A percentile compares a stretch with the other conserved stretches of the same genome.
These are phyloP conservation scores for Drosophila kanapiae DNA, from an alignment of 1,140 invertebrate species.

Conservation along the genomic window DNA sequence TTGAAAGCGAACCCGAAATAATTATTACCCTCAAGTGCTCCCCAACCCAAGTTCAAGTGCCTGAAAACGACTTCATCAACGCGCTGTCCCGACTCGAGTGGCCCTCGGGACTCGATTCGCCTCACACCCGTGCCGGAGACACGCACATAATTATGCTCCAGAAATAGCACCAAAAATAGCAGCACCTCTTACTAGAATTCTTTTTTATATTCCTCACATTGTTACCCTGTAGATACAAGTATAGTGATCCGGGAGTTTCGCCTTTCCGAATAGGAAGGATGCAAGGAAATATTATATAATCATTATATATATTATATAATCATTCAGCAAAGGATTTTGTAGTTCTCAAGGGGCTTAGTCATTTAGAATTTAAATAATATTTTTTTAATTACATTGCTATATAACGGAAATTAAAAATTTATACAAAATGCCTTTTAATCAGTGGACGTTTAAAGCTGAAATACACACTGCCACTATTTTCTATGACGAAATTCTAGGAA, in stretches of 20 bases:
- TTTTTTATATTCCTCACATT: background rate
- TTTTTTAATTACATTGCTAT: no score
- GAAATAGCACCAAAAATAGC: slow-evolving; percentile 28
- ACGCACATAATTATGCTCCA: slow-evolving; percentile 42
- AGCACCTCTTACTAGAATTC: background rate
- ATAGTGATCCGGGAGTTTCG: no score
- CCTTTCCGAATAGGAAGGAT: background rate
- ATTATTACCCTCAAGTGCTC: slow-evolving; percentile 25
- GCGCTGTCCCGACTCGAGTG: slow-evolving; percentile 56
- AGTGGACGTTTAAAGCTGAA: no score
- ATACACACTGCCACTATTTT: no score
- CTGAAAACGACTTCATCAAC: slow-evolving; percentile 46
- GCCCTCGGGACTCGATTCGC: slow-evolving; percentile 31
- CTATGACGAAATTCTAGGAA: background rate
- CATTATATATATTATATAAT: no score
- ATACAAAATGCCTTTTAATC: no score
- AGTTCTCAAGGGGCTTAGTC: no score
- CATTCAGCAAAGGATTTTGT: background rate
- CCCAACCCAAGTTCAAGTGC: slow-evolving; percentile 36
- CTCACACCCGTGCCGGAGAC: slow-evolving; percentile 37
- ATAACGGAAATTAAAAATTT: background rate
- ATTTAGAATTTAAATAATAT: background rate
- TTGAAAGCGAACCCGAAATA: slow-evolving; percentile 28
- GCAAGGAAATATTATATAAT: no score
- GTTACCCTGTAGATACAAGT: background rate